Conservation (phyloP, 64 coral and sea anemone genomes). For the Trachythela sp. region DNA sequence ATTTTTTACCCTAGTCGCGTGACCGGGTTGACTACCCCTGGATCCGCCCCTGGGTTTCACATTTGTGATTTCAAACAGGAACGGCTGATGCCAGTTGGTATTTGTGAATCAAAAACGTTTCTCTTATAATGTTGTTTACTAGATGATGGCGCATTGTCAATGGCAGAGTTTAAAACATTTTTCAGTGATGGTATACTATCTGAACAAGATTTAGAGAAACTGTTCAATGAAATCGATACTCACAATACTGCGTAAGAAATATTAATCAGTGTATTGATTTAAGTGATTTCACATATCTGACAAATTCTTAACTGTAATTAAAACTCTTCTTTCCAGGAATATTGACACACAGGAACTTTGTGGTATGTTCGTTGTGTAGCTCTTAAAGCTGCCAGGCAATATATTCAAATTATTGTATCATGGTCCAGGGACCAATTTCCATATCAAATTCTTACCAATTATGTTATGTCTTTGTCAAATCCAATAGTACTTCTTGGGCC, state of each 20-base stretch:
- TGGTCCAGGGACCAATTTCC: too few species aligned
- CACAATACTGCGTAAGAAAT: conserved; percentile 57
- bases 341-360: conserved; percentile 22
- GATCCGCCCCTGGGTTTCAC: too few species aligned
- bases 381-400: too few species aligned
- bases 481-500: too few species aligned
- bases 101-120: too few species aligned
- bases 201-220: conserved; percentile 49
- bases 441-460: too few species aligned
- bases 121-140: background rate
- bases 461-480: too few species aligned
- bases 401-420: too few species aligned
- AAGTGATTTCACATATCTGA: background rate
- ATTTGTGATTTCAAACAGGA: too few species aligned
- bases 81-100: too few species aligned
- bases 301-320: background rate
- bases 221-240: conserved; percentile 65
- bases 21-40: too few species aligned
- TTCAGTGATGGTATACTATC: conserved; percentile 75
- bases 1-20: too few species aligned
- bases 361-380: background rate
- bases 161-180: conserved; percentile 58
- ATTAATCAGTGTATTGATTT: background rate
- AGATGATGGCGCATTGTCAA: conserved; percentile 65
- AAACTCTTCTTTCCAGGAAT: background rate